These are phyloP conservation scores for Cataglyphis rosenhaueri DNA, from an alignment of 2,888 invertebrate genomes.

Conservation along the genomic window DNA sequence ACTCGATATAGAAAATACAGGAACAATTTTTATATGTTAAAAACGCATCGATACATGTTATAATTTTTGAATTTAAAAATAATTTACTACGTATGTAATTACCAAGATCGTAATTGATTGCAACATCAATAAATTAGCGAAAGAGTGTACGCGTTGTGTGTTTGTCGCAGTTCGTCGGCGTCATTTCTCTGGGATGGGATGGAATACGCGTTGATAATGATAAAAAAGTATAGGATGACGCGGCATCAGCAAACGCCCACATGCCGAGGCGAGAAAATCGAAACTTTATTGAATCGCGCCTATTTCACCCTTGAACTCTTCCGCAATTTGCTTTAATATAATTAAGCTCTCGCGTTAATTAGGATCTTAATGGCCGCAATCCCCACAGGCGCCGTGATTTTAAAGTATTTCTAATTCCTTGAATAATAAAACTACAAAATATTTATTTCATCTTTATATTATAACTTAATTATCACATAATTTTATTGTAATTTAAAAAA, in stretches of 20 bases:
- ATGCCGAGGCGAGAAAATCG: background rate
- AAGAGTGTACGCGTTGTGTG: background rate
- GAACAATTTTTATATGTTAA: background rate
- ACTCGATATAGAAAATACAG: background rate
- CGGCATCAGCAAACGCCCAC: constrained; percentile 39
- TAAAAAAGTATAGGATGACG: constrained; percentile 40
- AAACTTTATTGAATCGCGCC: constrained; percentile 15
- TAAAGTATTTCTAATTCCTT: background rate
- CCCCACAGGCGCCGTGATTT: background rate
- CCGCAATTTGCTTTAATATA: background rate
- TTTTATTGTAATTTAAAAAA: background rate
- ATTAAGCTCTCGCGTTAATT: background rate
- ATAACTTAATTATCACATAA: background rate
- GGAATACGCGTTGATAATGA: constrained; percentile 63
- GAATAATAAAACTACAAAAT: background rate
- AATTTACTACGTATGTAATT: background rate
- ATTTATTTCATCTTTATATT: background rate
- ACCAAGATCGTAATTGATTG: constrained; percentile 45
- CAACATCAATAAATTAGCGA: constrained; percentile 56
- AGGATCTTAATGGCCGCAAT: background rate
- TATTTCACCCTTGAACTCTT: background rate
- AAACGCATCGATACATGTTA: background rate
- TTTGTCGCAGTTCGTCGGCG: constrained; percentile 48
- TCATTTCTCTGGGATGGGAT: constrained; percentile 48
- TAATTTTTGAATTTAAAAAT: background rate